phyloP scores from a whole-genome alignment of 2,888 invertebrate species.

The Spisula subtruncata region DNA sequence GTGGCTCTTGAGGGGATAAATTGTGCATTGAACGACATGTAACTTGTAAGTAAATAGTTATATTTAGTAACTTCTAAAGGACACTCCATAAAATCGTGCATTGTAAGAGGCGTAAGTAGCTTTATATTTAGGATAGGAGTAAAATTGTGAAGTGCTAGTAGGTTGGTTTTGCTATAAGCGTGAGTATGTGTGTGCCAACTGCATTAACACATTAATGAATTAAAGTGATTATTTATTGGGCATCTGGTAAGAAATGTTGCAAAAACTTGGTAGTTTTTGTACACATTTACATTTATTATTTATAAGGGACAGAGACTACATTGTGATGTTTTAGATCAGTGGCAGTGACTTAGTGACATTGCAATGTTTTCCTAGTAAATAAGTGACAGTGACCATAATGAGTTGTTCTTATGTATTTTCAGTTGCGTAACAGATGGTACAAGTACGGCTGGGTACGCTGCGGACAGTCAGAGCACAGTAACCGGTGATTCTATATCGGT shows the following conservation, averaged over 20 bases:
- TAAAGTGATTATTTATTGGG: not conserved
- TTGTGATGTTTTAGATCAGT: too few relatives aligned
- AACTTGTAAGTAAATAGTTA: too few relatives aligned
- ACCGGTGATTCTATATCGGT: constrained; percentile 76
- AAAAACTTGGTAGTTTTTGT: constrained; percentile 4
- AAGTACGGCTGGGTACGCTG: constrained; percentile 79
- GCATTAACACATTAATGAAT: not conserved
- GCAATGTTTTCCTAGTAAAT: too few relatives aligned
- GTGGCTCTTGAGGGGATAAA: too few relatives aligned
- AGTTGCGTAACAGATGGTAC: constrained; percentile 81
- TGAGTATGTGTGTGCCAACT: not conserved
- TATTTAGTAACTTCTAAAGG: too few relatives aligned
- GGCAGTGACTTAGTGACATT: too few relatives aligned
- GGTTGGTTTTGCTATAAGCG: not conserved
- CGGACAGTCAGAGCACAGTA: constrained; percentile 78
- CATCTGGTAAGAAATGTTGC: not conserved
- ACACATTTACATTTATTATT: too few relatives aligned
- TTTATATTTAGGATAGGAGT: not conserved
- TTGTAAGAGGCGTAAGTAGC: not conserved
- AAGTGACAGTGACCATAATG: constrained; percentile 1
- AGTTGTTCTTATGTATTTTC: constrained; percentile 55
- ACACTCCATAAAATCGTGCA: not conserved
- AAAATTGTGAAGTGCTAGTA: not conserved
- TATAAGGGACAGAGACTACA: too few relatives aligned
- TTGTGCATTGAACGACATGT: too few relatives aligned